Evolutionary conservation across 1,140 invertebrate species (phyloP), one percentile per base, ranked within the genome.

Genomic region (Panulirus ornatus): DNA sequence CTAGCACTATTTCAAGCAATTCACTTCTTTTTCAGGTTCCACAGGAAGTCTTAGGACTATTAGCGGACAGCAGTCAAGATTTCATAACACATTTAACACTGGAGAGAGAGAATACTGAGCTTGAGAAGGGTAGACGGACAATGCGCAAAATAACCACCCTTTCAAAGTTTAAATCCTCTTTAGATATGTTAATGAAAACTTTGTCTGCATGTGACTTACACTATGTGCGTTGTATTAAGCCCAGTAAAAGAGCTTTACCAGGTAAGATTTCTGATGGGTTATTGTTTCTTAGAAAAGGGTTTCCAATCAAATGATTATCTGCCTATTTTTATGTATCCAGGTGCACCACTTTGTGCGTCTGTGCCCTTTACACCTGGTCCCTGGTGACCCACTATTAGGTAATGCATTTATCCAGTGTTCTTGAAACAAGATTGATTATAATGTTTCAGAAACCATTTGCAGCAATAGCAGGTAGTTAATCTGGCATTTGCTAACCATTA

Each of bases 161-260:
- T 34, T 88, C 91, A 34, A 92, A 92, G 81, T 92, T 92, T 82
- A 92, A 91, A 73, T 83, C 84, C 51, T 92, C 91, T 14, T 66
- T 92, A 42, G 91, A 92, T 85, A 54, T 63, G 0, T 70, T 92
- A 6, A 90, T 92, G 85, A 90, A 85, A 44, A 91, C 84, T 16
- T 85, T 92, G 54, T 38, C 88, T 19, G 54, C 16, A 36, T 92
- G 91, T 70, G 91, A 92, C 47, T 70, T 92, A 34, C 91, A 92
- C 78, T 92, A 89, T 90, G 91, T 92, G 38, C 85, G 91, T 34
- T 92, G 91, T 66, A 58, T 92, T 42, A 92, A 92, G 66, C 91
- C 91, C n/a, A 92, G 90, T 79, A 34, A 22, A 5, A 14, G 38
- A 42, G 30, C 71, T n/a, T 14, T 79, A 22, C 22, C 89, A 84